Base-by-base conservation (phyloP, 2,888 invertebrate genomes). In the Lepidocyrtinus sp. region DNA sequence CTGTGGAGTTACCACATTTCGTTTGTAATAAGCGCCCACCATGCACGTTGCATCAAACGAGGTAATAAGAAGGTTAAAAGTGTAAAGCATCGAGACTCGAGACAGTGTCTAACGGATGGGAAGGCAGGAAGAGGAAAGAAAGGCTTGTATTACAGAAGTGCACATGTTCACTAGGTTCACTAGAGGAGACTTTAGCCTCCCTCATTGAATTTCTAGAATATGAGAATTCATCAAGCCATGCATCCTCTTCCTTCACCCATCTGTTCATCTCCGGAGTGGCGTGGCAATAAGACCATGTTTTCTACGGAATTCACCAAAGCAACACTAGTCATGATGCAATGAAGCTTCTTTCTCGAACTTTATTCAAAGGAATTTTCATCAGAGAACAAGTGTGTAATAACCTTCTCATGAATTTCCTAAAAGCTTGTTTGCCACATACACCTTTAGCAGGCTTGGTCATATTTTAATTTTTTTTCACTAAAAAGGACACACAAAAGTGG, bases 171-270 rank as follows among this genome's bases (percentile, higher is more conserved):
- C 24, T 61, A 19, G n/a, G 12, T 45, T 21, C 46, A 59, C 22
- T n/a, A n/a, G n/a, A n/a, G 62, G 62, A 75, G 36, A 21, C 63
- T 27, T 64, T 63, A 21, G 19, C 22, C 12, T 61, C 61, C 22
- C 59, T 61, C n/a, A 12, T 9, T 9, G 21, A n/a, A 15, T 61
- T 9, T 17, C 21, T 12, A 61, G 12, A 9, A 61, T 22, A 45
- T 12, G 22, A 22, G 67, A 74, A 74, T 74, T 63, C 77, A 62
- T 72, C 68, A 67, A 77, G 71, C 72, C 71, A 64, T 71, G 59
- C 71, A 71, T 76, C 71, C 70, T 75, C 15, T 69, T 64, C 24
- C 68, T 72, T 67, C 72, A 67, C 67, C 72, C 65, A 72, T 72
- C 77, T 72, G 77, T 77, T 63, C 72, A 26, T 70, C 50, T 19